Conservation (phyloP, 2,113 vertebrate species). For the Xenopus laevis region DNA sequence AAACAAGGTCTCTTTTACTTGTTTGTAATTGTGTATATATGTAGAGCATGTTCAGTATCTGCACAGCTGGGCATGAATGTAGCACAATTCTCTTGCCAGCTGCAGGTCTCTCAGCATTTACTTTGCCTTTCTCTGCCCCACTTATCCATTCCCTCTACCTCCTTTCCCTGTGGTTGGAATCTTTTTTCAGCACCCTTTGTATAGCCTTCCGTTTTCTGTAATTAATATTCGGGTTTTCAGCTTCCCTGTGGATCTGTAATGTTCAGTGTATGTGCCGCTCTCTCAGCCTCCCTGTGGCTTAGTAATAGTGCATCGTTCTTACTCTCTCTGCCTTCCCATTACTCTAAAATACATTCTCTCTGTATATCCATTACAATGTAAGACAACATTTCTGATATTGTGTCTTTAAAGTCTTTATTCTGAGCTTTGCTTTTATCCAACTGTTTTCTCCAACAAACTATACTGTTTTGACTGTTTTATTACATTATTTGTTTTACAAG, state of each 20-base stretch:
- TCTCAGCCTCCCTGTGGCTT: conserved; percentile 21
- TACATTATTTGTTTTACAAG: too few relatives aligned
- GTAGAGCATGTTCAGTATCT: neutral
- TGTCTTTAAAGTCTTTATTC: too few relatives aligned
- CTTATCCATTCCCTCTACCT: neutral
- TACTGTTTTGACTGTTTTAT: too few relatives aligned
- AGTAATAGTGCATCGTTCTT: conserved; percentile 26
- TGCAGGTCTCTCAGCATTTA: conserved; percentile 5
- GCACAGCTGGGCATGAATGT: conserved; percentile 15
- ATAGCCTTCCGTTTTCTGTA: conserved; percentile 13
- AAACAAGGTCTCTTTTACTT: neutral
- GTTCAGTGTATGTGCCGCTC: conserved; percentile 10
- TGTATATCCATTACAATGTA: conserved; percentile 3
- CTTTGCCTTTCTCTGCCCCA: neutral
- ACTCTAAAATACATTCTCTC: conserved; percentile 12
- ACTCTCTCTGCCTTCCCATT: conserved; percentile 15
- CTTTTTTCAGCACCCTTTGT: neutral
- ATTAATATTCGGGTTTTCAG: conserved; percentile 23
- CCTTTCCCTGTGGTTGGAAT: neutral
- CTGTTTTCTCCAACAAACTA: too few relatives aligned
- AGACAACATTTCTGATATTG: too few relatives aligned
- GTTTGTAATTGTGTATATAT: neutral
- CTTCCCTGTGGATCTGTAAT: conserved; percentile 22
- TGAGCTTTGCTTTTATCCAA: too few relatives aligned
- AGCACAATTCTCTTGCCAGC: neutral